Evolutionary conservation across 2,888 invertebrate species (phyloP).

Genomic region (Proisotoma minuta): DNA sequence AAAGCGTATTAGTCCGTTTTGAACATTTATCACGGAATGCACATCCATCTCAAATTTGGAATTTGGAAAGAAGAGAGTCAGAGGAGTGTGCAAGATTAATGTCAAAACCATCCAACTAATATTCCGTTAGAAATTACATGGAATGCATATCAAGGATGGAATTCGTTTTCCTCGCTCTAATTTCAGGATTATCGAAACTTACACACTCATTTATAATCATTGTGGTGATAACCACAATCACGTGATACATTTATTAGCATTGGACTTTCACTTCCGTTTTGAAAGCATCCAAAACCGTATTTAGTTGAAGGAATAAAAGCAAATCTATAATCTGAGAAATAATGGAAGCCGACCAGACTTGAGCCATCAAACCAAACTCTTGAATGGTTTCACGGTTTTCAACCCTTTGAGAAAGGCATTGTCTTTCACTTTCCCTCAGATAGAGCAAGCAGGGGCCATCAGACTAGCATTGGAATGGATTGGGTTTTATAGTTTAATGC

Average conservation of each 20-base stretch:
- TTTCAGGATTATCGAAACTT: no score
- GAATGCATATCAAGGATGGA: no score
- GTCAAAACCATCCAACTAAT: no score
- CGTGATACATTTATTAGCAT: neutral
- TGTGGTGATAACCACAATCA: no score
- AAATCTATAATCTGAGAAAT: conserved; percentile 6
- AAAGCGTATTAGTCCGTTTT: neutral
- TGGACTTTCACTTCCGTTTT: neutral
- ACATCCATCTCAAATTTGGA: conserved; percentile 1
- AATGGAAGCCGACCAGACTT: neutral
- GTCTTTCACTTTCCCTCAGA: neutral
- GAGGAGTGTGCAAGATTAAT: no score
- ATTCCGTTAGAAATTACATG: no score
- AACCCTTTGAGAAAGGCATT: neutral
- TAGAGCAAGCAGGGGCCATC: neutral
- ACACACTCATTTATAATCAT: no score
- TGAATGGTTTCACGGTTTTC: neutral
- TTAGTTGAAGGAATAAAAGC: neutral
- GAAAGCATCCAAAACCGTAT: neutral
- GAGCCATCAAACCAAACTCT: conserved; percentile 3
- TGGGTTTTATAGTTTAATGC: neutral
- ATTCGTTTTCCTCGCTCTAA: no score
- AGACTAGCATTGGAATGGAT: neutral
- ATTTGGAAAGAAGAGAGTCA: neutral
- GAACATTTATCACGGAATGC: neutral